Evolutionary conservation across 2,113 vertebrate species (phyloP).

Genomic region (Chaetorhynchus papuensis): DNA sequence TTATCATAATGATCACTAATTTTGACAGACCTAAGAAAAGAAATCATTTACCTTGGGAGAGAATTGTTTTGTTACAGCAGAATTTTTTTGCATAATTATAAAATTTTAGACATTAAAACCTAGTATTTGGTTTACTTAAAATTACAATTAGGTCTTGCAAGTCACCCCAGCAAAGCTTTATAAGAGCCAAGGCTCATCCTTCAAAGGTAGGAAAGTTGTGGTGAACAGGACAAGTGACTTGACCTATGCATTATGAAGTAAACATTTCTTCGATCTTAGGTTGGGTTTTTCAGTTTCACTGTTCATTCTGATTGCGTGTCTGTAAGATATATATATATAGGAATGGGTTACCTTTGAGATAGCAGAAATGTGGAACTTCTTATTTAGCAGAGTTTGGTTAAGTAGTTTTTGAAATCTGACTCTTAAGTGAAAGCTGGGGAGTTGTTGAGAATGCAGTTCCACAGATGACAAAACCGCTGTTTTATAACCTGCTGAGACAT

Average conservation of each 20-base stretch:
- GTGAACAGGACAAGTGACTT: not conserved
- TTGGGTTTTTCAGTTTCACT: not conserved
- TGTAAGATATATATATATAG: fast-evolving
- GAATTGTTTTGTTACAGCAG: not conserved
- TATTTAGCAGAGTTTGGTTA: not conserved
- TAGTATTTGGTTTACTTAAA: not conserved
- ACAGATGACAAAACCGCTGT: not conserved
- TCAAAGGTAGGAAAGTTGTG: not conserved
- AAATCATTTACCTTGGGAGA: not conserved
- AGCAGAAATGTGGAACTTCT: not conserved
- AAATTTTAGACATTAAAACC: not conserved
- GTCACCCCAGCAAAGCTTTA: not conserved
- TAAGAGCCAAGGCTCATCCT: not conserved
- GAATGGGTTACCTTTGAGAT: not conserved
- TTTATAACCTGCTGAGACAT: not conserved
- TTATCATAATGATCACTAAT: not conserved
- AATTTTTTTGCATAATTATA: not conserved
- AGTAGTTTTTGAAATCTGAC: not conserved
- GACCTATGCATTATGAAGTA: not conserved
- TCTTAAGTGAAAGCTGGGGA: not conserved
- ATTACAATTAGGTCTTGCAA: not conserved
- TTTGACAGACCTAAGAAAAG: not conserved
- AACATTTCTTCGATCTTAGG: not conserved
- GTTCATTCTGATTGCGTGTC: not conserved
- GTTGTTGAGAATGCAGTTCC: not conserved